Evolutionary conservation across 2,888 invertebrate genomes (phyloP).

Genomic region (Steinernema hermaphroditum): DNA sequence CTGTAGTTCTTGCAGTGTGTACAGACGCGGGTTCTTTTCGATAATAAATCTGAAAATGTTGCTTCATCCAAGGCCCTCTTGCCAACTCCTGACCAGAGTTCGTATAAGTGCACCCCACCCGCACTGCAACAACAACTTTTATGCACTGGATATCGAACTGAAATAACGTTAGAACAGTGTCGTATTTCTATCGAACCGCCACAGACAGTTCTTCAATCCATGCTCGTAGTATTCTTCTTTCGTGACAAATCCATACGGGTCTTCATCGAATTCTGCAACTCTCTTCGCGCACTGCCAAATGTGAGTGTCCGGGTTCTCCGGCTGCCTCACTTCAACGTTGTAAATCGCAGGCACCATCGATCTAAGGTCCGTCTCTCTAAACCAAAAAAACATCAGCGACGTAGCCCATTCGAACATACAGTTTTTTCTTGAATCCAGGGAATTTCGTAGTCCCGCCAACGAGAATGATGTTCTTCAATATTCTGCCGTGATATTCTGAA

Average conservation of each 20-base stretch:
- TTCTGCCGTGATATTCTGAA: constrained; percentile 64
- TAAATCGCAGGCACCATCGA: constrained; percentile 16
- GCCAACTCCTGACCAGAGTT: no score
- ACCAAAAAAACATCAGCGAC: constrained; percentile 6
- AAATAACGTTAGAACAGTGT: no score
- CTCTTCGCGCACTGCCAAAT: constrained; percentile 50
- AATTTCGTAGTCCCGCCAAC: constrained; percentile 82
- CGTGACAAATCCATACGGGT: no score
- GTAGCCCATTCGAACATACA: constrained; percentile 56
- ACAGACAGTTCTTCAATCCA: no score
- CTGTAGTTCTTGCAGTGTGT: not conserved
- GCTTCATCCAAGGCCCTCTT: no score
- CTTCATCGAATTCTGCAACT: constrained; percentile 4
- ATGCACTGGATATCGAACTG: no score
- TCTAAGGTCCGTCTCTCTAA: not conserved
- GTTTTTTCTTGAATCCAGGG: constrained; percentile 75
- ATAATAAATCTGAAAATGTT: not conserved
- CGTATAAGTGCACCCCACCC: no score
- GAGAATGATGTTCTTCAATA: constrained; percentile 79
- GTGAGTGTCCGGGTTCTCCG: constrained; percentile 45
- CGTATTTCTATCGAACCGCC: no score
- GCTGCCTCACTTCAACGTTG: constrained; percentile 36
- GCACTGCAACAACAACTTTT: no score
- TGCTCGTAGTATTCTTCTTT: no score
- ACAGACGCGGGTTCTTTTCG: constrained; percentile 14